Conservation (phyloP, 2,113 vertebrate species). For the Electrona antarctica region DNA sequence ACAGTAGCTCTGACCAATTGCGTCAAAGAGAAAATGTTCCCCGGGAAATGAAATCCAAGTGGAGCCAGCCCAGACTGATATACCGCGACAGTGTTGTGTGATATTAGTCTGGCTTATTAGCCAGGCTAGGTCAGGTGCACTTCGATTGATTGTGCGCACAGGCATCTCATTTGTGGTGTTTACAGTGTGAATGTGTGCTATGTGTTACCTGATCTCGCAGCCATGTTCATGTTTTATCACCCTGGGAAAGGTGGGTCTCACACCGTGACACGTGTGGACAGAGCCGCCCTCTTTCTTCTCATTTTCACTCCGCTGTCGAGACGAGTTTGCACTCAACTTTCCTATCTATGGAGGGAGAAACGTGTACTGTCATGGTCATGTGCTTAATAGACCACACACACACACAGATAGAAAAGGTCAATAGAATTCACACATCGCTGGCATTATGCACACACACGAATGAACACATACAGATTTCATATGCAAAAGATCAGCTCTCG, state of each 20-base stretch:
- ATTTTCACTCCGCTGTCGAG: neutral
- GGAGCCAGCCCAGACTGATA: no score
- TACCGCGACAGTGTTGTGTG: no score
- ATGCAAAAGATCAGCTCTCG: no score
- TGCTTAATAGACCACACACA: constrained; percentile 39
- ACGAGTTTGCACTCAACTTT: neutral
- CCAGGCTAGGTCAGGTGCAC: constrained; percentile 54
- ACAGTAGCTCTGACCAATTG: no score
- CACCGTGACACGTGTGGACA: neutral
- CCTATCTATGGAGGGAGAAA: neutral
- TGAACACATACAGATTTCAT: neutral
- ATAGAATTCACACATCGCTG: neutral
- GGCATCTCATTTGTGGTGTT: constrained; percentile 47
- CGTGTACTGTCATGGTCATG: neutral
- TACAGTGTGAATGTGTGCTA: constrained; percentile 27
- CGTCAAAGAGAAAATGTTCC: no score
- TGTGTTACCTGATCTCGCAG: constrained; percentile 30
- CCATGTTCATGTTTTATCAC: constrained; percentile 31
- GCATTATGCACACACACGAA: neutral
- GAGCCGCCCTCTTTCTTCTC: constrained; percentile 5
- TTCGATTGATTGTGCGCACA: constrained; percentile 19
- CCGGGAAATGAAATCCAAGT: no score
- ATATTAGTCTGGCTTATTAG: no score
- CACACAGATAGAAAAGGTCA: neutral
- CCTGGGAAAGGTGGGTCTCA: constrained; percentile 27